Evolutionary conservation across 2,888 invertebrate genomes (phyloP).

Genomic region (Dicranocentrus wangi): DNA sequence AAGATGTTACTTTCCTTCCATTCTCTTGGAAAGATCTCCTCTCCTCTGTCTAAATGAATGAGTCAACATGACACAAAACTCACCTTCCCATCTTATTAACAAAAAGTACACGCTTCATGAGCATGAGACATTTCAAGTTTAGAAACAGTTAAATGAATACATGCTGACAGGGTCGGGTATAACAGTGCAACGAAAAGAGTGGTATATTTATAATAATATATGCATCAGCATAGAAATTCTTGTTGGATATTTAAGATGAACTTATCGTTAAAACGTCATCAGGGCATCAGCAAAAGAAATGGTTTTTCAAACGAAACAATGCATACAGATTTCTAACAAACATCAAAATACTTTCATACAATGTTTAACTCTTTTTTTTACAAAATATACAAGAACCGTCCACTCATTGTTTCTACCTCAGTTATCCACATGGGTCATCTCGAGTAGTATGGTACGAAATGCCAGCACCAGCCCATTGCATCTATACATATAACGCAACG

Average conservation of each 20-base stretch:
- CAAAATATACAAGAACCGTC: too few species aligned
- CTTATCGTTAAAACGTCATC: constrained; percentile 17
- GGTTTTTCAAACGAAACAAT: too few species aligned
- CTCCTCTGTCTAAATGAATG: constrained; percentile 1
- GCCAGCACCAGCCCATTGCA: too few species aligned
- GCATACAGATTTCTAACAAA: too few species aligned
- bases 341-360: too few species aligned
- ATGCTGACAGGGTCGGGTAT: constrained; percentile 35
- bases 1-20: constrained; percentile 33
- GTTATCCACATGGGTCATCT: constrained; percentile 14
- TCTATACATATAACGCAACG: too few species aligned
- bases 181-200: constrained; percentile 1
- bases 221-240: not conserved
- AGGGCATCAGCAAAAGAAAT: not conserved
- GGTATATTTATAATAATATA: too few species aligned
- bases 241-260: not conserved
- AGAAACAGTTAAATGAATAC: constrained; percentile 44
- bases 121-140: constrained; percentile 6
- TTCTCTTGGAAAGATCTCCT: not conserved
- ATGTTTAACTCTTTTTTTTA: too few species aligned
- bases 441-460: not conserved
- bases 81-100: constrained; percentile 15
- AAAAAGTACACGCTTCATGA: too few species aligned
- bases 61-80: constrained; percentile 9
- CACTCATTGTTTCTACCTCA: constrained; percentile 13